Percentiles rank a stretch among this genome's conserved stretches.
Evolutionary conservation across 2,113 vertebrate genomes (phyloP).

Genomic region (Corydoras maculifer): DNA sequence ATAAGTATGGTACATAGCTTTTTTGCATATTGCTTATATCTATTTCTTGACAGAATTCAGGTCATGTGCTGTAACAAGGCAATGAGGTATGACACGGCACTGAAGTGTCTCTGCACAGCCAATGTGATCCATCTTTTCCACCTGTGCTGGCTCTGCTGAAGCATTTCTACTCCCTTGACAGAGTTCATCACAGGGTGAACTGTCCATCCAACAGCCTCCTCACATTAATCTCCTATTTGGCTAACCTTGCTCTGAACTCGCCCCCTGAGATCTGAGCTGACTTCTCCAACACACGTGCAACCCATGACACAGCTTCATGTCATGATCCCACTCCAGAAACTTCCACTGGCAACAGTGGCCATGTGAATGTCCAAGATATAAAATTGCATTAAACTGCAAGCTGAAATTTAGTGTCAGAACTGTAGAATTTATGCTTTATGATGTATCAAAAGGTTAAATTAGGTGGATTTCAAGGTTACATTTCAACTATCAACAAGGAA

Average conservation of each 20-base stretch:
- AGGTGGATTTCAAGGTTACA: no score
- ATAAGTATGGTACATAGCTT: no score
- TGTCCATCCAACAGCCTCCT: constrained; percentile 70
- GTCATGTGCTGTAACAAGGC: constrained; percentile 1
- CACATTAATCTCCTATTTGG: constrained; percentile 85
- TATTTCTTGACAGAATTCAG: not conserved
- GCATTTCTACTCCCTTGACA: constrained; percentile 72
- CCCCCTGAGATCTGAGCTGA: constrained; percentile 69
- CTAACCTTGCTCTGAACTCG: constrained; percentile 87
- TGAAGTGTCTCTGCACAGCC: constrained; percentile 11
- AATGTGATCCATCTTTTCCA: constrained; percentile 52
- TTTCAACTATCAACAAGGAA: no score
- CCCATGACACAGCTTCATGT: constrained; percentile 41
- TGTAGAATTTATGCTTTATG: no score
- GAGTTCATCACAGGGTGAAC: constrained; percentile 76
- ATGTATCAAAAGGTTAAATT: no score
- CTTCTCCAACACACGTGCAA: constrained; percentile 55
- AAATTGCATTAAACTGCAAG: not conserved
- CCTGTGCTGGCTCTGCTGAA: constrained; percentile 63
- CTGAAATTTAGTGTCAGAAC: constrained; percentile 2
- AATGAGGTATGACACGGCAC: constrained; percentile 8
- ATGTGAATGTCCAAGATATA: constrained; percentile 3
- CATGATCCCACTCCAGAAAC: constrained; percentile 39
- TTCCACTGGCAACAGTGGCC: constrained; percentile 30
- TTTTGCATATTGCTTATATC: not conserved